Percentiles rank a stretch among this genome's conserved stretches.
Conservation (phyloP, 2,888 invertebrate species). For the Nyleta sp. region DNA sequence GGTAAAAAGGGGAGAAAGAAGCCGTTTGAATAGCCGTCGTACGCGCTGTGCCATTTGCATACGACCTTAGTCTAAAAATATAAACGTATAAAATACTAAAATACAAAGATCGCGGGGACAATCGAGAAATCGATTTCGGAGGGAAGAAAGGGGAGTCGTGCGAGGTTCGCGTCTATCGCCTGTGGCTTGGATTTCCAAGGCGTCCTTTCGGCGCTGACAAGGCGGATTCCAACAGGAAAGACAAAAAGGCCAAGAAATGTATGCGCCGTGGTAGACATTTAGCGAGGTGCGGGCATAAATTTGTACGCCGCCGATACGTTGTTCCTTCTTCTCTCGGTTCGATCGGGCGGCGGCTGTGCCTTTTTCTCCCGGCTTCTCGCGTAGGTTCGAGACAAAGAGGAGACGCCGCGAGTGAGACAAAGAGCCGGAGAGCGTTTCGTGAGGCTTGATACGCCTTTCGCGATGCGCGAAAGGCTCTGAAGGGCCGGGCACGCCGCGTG, state of each 20-base stretch:
- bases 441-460: constrained; percentile 57
- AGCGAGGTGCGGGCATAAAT: constrained; percentile 76
- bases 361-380: constrained; percentile 57
- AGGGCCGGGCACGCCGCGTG: constrained; percentile 36
- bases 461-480: constrained; percentile 39
- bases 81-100: constrained; percentile 51
- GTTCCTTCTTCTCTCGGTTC: constrained; percentile 58
- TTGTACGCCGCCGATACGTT: constrained; percentile 73
- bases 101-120: constrained; percentile 55
- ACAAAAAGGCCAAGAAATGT: constrained; percentile 69
- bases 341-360: constrained; percentile 60
- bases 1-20: constrained; percentile 5
- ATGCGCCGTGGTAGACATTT: constrained; percentile 72
- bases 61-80: constrained; percentile 63
- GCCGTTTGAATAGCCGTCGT: constrained; percentile 36
- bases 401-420: constrained; percentile 23
- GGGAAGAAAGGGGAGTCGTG: constrained; percentile 30
- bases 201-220: constrained; percentile 64
- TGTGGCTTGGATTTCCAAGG: constrained; percentile 53
- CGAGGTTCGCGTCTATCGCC: constrained; percentile 52
- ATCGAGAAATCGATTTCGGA: constrained; percentile 56
- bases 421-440: constrained; percentile 36
- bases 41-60: constrained; percentile 48
- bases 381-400: constrained; percentile 56
- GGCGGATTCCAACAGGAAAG: constrained; percentile 63